Conservation (phyloP, 2,113 vertebrate genomes). For the Sturnus vulgaris region DNA sequence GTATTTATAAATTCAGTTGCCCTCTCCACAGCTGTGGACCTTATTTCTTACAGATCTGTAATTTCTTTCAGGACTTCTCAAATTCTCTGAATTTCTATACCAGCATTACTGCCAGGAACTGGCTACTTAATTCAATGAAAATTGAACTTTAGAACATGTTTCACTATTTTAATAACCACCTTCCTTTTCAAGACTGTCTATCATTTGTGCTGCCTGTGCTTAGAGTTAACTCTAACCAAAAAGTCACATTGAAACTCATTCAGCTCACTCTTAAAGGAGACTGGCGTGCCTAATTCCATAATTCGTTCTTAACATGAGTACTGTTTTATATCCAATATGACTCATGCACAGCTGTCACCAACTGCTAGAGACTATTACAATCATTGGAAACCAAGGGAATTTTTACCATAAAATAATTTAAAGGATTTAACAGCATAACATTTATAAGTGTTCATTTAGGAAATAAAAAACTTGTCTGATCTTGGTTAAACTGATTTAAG, state of each 20-base stretch:
- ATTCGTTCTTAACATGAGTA: background rate
- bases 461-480: background rate
- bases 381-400: background rate
- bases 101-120: background rate
- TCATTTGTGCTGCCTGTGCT: background rate
- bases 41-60: background rate
- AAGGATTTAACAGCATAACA: background rate
- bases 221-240: background rate
- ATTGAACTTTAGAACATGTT: background rate
- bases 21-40: background rate
- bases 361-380: background rate
- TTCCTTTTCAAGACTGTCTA: background rate
- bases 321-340: background rate
- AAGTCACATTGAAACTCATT: constrained; percentile 14
- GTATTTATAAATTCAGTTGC: background rate
- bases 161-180: background rate
- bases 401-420: background rate
- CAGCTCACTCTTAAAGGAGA: background rate
- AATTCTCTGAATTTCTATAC: background rate
- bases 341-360: background rate
- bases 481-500: background rate
- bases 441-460: background rate
- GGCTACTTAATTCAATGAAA: background rate
- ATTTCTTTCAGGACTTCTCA: background rate
- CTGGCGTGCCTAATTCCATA: background rate